Evolutionary conservation across 2,888 invertebrate genomes (phyloP).

Genomic region (Agrilus cyanescens): DNA sequence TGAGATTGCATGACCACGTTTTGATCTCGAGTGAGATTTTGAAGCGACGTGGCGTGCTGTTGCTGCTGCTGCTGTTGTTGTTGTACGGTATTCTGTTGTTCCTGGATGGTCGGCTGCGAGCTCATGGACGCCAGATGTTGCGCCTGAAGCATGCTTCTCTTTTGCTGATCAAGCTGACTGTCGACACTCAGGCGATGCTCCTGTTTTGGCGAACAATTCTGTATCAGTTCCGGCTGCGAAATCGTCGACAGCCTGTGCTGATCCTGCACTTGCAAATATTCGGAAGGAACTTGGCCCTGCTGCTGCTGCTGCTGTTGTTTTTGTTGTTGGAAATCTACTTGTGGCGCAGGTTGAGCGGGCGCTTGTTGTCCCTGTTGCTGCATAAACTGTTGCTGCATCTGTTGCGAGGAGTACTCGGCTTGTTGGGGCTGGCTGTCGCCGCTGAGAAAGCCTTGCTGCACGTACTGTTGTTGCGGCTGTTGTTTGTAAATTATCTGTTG

Average conservation of each 20-base stretch:
- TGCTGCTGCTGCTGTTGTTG: not conserved
- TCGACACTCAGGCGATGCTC: constrained; percentile 30
- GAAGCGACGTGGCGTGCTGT: too few species aligned
- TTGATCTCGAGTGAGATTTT: too few species aligned
- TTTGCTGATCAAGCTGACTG: constrained; percentile 29
- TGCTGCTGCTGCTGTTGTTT: constrained; percentile 30
- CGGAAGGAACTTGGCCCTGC: constrained; percentile 22
- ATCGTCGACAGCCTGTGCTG: constrained; percentile 30
- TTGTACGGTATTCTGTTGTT: constrained; percentile 4
- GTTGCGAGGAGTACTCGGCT: constrained; percentile 14
- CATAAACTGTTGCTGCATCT: constrained; percentile 17
- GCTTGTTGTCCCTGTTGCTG: constrained; percentile 21
- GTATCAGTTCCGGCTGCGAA: constrained; percentile 31
- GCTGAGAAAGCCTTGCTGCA: constrained; percentile 17
- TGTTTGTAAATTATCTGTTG: constrained; percentile 17
- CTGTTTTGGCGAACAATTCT: constrained; percentile 12
- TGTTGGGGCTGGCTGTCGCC: constrained; percentile 23
- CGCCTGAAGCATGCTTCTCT: constrained; percentile 24
- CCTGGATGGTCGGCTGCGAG: constrained; percentile 16
- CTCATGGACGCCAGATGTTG: constrained; percentile 13
- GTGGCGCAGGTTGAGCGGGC: constrained; percentile 28
- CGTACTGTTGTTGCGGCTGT: constrained; percentile 13
- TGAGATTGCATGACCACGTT: too few species aligned
- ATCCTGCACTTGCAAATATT: constrained; percentile 23
- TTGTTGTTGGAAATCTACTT: constrained; percentile 25